Conservation (phyloP, 2,888 invertebrate species). For the Melanostoma mellinum region DNA sequence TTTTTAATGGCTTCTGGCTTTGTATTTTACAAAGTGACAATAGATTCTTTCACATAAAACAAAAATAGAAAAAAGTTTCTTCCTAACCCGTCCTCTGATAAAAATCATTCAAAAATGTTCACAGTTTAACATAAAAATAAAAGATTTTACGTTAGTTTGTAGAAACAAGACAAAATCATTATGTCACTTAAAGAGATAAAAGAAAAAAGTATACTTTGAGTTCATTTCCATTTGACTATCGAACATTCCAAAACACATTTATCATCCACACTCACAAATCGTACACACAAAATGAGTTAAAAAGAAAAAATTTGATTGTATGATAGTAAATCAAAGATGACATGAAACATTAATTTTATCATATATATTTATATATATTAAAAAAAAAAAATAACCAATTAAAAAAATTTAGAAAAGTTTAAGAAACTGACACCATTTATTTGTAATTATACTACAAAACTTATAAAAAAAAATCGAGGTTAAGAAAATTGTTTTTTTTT, state of each 20-base stretch:
- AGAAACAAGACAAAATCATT: constrained; percentile 12
- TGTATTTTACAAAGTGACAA: too few species aligned
- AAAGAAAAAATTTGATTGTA: constrained; percentile 55
- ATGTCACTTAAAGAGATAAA: constrained; percentile 31
- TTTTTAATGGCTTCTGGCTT: too few species aligned
- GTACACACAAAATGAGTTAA: constrained; percentile 57
- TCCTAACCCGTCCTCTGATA: background rate
- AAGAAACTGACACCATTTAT: constrained; percentile 71
- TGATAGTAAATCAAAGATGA: constrained; percentile 55
- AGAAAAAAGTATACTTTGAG: constrained; percentile 47
- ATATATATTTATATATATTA: constrained; percentile 68
- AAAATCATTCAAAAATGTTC: background rate
- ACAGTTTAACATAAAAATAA: background rate
- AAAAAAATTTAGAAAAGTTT: constrained; percentile 51
- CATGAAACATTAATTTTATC: constrained; percentile 40
- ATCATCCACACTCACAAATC: constrained; percentile 62
- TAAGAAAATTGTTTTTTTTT: constrained; percentile 71
- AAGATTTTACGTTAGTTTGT: background rate
- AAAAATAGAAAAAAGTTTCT: too few species aligned
- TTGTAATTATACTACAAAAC: constrained; percentile 74
- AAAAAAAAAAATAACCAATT: constrained; percentile 45
- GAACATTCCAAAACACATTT: constrained; percentile 19
- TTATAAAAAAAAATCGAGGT: constrained; percentile 74
- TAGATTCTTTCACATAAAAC: too few species aligned
- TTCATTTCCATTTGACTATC: too few species aligned